Base-by-base conservation (phyloP, 2,113 vertebrate genomes). In the Todiramphus chloris region DNA sequence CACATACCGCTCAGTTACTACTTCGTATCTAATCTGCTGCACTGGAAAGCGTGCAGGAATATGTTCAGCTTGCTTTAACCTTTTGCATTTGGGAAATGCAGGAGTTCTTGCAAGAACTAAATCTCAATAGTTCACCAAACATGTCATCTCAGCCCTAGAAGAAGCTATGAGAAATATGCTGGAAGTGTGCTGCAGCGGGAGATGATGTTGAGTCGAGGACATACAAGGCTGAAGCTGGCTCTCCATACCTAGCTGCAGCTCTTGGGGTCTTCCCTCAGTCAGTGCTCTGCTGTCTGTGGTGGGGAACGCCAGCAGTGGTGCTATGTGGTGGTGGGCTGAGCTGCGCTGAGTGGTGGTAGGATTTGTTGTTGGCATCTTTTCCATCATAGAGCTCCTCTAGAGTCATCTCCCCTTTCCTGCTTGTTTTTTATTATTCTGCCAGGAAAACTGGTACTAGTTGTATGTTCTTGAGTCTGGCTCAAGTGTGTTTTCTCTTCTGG, bases 331-430 rank as follows among this genome's bases (percentile, higher is more conserved):
- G 5, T 50, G 83, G 44, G 37, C 59, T 6, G 2, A 23, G 59
- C 59, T 90, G 50, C 59, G n/a, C 33, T 19, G 7, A 30, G 7
- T 13, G 6, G 37, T 68, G 35, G 4, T 39, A 46, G 9, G 16
- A 2, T 13, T 58, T 16, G 11, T 44, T 10, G 1, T 21, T 33
- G 7, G 30, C 2, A 0, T 41, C 33, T 70, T 63, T n/a, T 33
- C 75, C 10, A 17, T 64, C 20, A 5, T 0, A 11, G 48, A 70
- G n/a, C 19, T 84, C 25, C 25, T 21, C 15, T 10, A 3, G 44
- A 39, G 50, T 21, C 19, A 28, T 53, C 48, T 48, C 11, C 11
- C 4, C 25, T 2, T 13, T 12, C 4, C 3, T 9, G 1, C 16
- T 4, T 7, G 41, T 44, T 23, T 66, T 25, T 51, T 33, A 13